Evolutionary conservation across 2,888 invertebrate species (phyloP).

Genomic region (Lydus trimaculatus): DNA sequence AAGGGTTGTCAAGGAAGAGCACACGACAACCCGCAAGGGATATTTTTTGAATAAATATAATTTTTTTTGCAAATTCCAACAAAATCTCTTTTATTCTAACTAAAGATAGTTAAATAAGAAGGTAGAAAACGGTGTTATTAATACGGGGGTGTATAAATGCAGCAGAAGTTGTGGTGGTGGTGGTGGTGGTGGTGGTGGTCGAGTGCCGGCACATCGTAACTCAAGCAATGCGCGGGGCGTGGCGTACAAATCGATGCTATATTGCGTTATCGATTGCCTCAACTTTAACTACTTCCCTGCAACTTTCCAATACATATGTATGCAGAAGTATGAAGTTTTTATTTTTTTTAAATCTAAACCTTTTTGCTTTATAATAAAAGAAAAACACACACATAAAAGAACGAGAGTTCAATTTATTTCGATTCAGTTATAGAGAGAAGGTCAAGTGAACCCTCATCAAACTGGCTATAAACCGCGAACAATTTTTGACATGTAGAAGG

Average conservation of each 20-base stretch:
- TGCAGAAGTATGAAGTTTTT: too few species aligned
- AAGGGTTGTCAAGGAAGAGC: background rate
- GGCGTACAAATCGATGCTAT: slow-evolving; percentile 61
- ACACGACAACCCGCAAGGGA: background rate
- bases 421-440: slow-evolving; percentile 37
- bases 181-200: slow-evolving; percentile 32
- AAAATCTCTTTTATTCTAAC: background rate
- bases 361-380: too few species aligned
- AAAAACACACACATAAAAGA: slow-evolving; percentile 24
- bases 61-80: background rate
- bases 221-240: slow-evolving; percentile 60
- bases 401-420: slow-evolving; percentile 46
- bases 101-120: too few species aligned
- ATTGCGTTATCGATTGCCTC: slow-evolving; percentile 59
- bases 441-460: slow-evolving; percentile 55
- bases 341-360: too few species aligned
- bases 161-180: slow-evolving; percentile 28
- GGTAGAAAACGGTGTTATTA: slow-evolving; percentile 1
- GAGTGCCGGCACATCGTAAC: slow-evolving; percentile 57
- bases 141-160: slow-evolving; percentile 21
- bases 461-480: slow-evolving; percentile 59
- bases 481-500: slow-evolving; percentile 57
- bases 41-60: background rate
- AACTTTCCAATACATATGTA: slow-evolving; percentile 18
- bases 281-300: slow-evolving; percentile 31